These are phyloP conservation scores for Lochmaea capreae DNA, from an alignment of 2,888 invertebrate species.

Conservation along the genomic window DNA sequence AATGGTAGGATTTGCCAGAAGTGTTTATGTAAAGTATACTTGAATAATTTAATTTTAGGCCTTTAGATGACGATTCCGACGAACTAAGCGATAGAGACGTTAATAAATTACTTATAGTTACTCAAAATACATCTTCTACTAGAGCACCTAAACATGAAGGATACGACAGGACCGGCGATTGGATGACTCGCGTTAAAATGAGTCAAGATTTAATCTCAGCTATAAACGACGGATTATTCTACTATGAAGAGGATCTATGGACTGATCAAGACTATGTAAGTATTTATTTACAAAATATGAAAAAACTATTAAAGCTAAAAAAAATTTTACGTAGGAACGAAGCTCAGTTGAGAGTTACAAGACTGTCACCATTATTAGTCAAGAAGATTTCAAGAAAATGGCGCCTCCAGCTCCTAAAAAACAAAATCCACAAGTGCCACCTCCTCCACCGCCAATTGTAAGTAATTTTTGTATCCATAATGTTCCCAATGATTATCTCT, in stretches of 20 bases:
- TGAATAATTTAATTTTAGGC: slow-evolving; percentile 67
- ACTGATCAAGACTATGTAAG: slow-evolving; percentile 65
- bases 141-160: slow-evolving; percentile 85
- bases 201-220: slow-evolving; percentile 94
- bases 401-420: slow-evolving; percentile 75
- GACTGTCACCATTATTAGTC: slow-evolving; percentile 89
- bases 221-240: slow-evolving; percentile 96
- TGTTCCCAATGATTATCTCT: not conserved
- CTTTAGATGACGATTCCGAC: slow-evolving; percentile 82
- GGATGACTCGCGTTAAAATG: slow-evolving; percentile 91
- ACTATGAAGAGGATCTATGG: slow-evolving; percentile 97
- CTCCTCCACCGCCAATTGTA: slow-evolving; percentile 79
- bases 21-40: slow-evolving; percentile 9
- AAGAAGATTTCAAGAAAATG: slow-evolving; percentile 88
- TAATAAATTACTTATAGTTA: slow-evolving; percentile 94
- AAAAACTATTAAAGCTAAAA: slow-evolving; percentile 21
- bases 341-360: slow-evolving; percentile 74
- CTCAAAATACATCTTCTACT: slow-evolving; percentile 70
- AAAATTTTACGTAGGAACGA: slow-evolving; percentile 28
- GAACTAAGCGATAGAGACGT: slow-evolving; percentile 94
- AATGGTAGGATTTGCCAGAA: slow-evolving; percentile 68
- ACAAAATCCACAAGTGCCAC: slow-evolving; percentile 80
- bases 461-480: slow-evolving; percentile 19
- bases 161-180: slow-evolving; percentile 91
- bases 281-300: slow-evolving; percentile 4